Percentiles rank a stretch among this genome's conserved stretches.
Evolutionary conservation across 2,888 invertebrate genomes (phyloP).

Genomic region (Seira sanloemensis): DNA sequence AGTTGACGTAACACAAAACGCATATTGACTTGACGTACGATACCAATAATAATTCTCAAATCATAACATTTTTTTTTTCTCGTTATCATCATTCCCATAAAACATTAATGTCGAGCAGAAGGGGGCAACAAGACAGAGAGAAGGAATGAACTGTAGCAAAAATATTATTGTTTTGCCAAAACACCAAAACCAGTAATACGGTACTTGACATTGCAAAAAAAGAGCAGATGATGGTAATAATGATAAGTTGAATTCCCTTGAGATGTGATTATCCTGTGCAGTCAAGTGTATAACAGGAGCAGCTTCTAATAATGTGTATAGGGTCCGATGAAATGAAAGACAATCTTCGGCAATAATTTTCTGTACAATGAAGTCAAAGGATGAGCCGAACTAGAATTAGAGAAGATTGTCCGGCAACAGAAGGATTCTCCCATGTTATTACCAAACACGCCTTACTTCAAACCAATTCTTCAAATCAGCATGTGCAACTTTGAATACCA

Average conservation of each 20-base stretch:
- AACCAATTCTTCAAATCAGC: background rate
- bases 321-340: background rate
- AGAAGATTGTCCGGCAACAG: background rate
- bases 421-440: background rate
- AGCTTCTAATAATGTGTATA: background rate
- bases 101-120: too few species aligned
- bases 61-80: slow-evolving; percentile 18
- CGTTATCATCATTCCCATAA: too few species aligned
- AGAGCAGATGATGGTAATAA: background rate
- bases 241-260: background rate
- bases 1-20: too few species aligned
- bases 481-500: background rate
- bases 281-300: background rate
- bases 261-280: background rate
- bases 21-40: too few species aligned
- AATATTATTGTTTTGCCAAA: too few species aligned
- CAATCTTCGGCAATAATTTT: background rate
- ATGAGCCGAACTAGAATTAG: background rate
- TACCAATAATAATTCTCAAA: too few species aligned
- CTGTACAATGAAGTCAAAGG: background rate
- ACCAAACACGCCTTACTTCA: background rate
- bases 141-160: too few species aligned
- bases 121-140: too few species aligned
- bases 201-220: slow-evolving; percentile 54
- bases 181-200: slow-evolving; percentile 56